These are phyloP conservation scores for Catocala fraxini DNA, from an alignment of 2,888 invertebrate species.

Conservation along the genomic window DNA sequence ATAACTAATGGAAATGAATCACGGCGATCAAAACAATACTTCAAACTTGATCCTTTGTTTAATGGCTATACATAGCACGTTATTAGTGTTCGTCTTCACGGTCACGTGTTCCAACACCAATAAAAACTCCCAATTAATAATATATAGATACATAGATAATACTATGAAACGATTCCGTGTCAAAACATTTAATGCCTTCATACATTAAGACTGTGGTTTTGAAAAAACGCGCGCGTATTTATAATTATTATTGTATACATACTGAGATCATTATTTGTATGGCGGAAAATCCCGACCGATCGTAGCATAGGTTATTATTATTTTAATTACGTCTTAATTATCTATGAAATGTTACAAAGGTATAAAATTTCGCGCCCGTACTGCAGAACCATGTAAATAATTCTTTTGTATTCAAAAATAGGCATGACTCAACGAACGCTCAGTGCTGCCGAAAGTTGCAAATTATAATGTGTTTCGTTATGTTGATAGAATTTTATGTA, in stretches of 20 bases:
- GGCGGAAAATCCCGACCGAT: conserved; percentile 55
- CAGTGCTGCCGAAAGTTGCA: not conserved
- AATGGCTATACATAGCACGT: no score
- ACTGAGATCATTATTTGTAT: conserved; percentile 57
- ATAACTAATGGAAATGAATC: conserved; percentile 22
- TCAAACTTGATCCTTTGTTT: conserved; percentile 22
- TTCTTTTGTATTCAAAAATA: conserved; percentile 24
- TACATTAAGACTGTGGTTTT: conserved; percentile 31
- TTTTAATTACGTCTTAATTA: conserved; percentile 40
- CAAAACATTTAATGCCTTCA: conserved; percentile 35
- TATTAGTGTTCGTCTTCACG: no score
- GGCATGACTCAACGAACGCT: conserved; percentile 16
- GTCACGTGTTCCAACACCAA: not conserved
- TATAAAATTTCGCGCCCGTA: conserved; percentile 13
- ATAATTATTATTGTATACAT: no score
- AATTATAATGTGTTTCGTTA: not conserved
- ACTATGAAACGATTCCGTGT: conserved; percentile 30
- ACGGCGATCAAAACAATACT: conserved; percentile 27
- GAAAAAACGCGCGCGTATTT: conserved; percentile 45
- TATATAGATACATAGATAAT: conserved; percentile 15
- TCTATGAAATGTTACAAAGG: conserved; percentile 22
- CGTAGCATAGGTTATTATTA: conserved; percentile 40
- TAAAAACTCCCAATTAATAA: conserved; percentile 19
- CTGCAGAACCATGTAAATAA: conserved; percentile 1
- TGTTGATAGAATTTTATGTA: not conserved